Evolutionary conservation across 2,888 invertebrate genomes (phyloP), one percentile per base, ranked within the genome.

Genomic region (Tuberolachnus salignus): DNA sequence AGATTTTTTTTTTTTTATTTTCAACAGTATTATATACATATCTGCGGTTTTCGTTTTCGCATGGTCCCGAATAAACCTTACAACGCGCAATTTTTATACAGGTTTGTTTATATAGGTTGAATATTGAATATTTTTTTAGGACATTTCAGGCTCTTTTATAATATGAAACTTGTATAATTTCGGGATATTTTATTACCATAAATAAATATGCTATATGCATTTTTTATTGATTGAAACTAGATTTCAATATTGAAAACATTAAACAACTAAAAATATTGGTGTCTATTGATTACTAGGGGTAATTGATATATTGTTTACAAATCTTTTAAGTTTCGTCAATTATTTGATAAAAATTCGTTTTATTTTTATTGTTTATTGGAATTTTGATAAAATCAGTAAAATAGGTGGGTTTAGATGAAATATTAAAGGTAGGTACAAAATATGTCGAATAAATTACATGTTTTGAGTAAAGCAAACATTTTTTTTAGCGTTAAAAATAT

Each of bases 81-180:
- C 46, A 46, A 46, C 11, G 26, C 57, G 13, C 59, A 26, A 26
- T 71, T 13, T 71, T 71, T 26, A 49, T 46, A 71, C 46, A 46
- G 46, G 59, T 71, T 19, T 59, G 23, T 59, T 46, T 57, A 59
- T 59, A 59, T 59, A 59, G 44, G 59, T 71, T 71, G 46, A 23
- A 26, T 23, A 57, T 71, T 59, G 26, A 26, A 26, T 71, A 59
- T 71, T 59, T 46, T 57, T 70, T 70, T 9, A 26, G 4, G 19
- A 2, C 13, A 34, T 8, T 55, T 16, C 13, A 51, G 13, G 8
- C 3, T 71, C 59, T 59, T n/a, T n/a, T 23, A 14, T 46, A 26
- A n/a, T 34, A 34, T 51, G 34, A 66, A 67, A 67, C 67, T 51
- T 9, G 67, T 51, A 67, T 34, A 34, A 34, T 34, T 53, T 51